These are phyloP conservation scores for Dolomedes plantarius DNA, from an alignment of 2,888 invertebrate genomes.

Conservation along the genomic window DNA sequence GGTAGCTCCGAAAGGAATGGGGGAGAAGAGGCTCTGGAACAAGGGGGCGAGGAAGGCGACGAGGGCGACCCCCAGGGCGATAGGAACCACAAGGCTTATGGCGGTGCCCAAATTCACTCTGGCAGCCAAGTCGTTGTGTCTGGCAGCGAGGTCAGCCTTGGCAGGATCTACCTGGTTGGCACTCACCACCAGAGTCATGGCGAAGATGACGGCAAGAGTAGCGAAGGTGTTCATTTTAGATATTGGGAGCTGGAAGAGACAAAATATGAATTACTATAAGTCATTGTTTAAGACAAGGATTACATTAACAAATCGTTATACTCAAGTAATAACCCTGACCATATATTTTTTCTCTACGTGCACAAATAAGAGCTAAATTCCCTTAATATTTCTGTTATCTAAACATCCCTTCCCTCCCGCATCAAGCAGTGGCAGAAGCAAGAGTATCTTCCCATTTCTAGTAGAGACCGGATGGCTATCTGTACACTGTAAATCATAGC, in stretches of 20 bases:
- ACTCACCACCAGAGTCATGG: slow-evolving; percentile 5
- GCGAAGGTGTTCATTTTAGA: slow-evolving; percentile 35
- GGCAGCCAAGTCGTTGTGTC: slow-evolving; percentile 45
- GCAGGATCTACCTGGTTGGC: not conserved
- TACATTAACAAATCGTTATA: no score
- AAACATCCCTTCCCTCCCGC: no score
- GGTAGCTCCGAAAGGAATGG: slow-evolving; percentile 42
- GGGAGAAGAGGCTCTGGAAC: slow-evolving; percentile 58
- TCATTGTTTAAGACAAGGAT: no score
- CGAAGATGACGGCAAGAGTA: not conserved
- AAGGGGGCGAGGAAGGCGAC: slow-evolving; percentile 55
- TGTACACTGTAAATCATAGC: no score
- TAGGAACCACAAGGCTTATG: slow-evolving; percentile 55
- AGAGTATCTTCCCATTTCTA: no score
- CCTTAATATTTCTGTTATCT: no score
- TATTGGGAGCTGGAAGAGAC: slow-evolving; percentile 9
- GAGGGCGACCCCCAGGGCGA: slow-evolving; percentile 59
- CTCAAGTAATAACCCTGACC: no score
- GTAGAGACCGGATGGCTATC: no score
- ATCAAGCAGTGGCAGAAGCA: no score
- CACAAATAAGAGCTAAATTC: no score
- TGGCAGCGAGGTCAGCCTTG: slow-evolving; percentile 25
- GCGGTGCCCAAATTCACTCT: slow-evolving; percentile 57
- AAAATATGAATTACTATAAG: no score
- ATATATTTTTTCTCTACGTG: no score